Percentiles rank a stretch among this genome's conserved stretches.
These are phyloP conservation scores for Chorisops tibialis DNA, from an alignment of 2,888 invertebrate genomes.

Conservation along the genomic window DNA sequence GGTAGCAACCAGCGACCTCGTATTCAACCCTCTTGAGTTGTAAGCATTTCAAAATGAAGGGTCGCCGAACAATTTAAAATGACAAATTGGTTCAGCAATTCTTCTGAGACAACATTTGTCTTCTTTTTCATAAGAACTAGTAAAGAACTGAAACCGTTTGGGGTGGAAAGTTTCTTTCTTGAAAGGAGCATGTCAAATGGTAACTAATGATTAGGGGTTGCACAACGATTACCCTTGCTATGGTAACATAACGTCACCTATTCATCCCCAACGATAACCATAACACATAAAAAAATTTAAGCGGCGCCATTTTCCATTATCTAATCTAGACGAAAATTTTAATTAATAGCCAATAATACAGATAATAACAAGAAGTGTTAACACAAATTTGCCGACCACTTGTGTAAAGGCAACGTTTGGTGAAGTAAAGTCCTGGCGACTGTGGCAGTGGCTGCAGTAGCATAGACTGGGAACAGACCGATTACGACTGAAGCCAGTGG, in stretches of 20 bases:
- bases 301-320: conserved; percentile 9
- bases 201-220: conserved; percentile 12
- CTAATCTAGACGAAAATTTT: background rate
- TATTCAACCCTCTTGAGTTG: conserved; percentile 2
- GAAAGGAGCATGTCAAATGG: conserved; percentile 13
- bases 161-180: background rate
- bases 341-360: conserved; percentile 27
- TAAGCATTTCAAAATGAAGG: conserved; percentile 8
- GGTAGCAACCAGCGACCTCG: conserved; percentile 1
- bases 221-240: background rate
- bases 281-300: background rate
- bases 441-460: background rate
- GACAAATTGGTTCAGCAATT: conserved; percentile 31
- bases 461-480: conserved; percentile 16
- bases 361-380: conserved; percentile 31
- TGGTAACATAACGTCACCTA: background rate
- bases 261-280: background rate
- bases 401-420: background rate
- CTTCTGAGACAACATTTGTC: conserved; percentile 25
- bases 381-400: conserved; percentile 32
- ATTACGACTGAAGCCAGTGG: conserved; percentile 23
- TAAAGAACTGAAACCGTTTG: background rate
- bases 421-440: conserved; percentile 22
- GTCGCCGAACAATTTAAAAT: conserved; percentile 27
- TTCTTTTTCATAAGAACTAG: background rate